Evolutionary conservation across 1,140 invertebrate species (phyloP).

Genomic region (Colletes gigas): DNA sequence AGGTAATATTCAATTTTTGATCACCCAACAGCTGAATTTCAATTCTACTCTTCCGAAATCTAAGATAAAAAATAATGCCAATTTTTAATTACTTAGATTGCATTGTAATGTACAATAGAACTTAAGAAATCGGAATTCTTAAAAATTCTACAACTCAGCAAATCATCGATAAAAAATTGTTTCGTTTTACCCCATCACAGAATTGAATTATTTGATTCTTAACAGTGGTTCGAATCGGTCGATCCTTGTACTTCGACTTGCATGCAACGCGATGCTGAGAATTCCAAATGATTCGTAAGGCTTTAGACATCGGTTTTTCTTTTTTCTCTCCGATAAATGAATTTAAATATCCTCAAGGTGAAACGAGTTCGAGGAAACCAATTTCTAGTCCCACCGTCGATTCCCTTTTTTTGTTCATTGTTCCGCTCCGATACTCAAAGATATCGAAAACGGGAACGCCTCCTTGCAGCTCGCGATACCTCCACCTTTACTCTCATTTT

Average conservation of each 20-base stretch:
- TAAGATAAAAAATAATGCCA: no score
- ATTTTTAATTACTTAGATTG: no score
- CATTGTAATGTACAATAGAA: no score
- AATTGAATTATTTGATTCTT: no score
- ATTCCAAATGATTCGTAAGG: neutral
- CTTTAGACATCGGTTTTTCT: neutral
- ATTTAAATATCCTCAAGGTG: constrained; percentile 25
- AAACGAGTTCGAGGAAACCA: neutral
- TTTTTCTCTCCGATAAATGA: constrained; percentile 14
- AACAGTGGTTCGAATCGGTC: neutral
- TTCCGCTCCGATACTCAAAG: constrained; percentile 36
- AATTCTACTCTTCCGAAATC: no score
- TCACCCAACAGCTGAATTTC: no score
- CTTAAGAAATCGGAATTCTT: no score
- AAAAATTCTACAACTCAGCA: no score
- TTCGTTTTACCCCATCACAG: no score
- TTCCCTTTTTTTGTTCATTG: constrained; percentile 12
- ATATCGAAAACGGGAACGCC: constrained; percentile 30
- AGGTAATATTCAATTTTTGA: no score
- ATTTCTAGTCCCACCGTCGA: constrained; percentile 16
- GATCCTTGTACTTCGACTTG: neutral
- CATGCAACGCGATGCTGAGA: neutral
- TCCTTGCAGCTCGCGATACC: constrained; percentile 12
- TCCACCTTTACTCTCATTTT: constrained; percentile 19
- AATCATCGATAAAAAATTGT: no score